Evolutionary conservation across 1,140 invertebrate genomes (phyloP), one percentile per base, ranked within the genome.

Genomic region (Diorhabda elongata): DNA sequence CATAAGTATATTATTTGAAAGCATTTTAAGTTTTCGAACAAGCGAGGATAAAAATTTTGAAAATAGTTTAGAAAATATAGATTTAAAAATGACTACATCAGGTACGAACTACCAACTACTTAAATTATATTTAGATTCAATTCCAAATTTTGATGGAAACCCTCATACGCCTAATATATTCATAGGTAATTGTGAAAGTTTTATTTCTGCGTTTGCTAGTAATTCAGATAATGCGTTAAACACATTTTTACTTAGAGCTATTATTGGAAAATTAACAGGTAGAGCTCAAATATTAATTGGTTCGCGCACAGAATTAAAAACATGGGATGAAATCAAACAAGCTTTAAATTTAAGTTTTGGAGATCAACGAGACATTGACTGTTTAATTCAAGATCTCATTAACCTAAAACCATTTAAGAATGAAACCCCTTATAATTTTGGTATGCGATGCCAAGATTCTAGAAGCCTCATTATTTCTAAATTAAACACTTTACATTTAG

Each of bases 301-400:
- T 45, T 67, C 63, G 7, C 43, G 72, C 72, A 52, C 56, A 42
- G 74, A 74, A 68, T 69, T 75, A 70, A 71, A 69, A 58, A 64
- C 26, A 11, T 75, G 74, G 71, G 26, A n/a, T 8, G 4, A 42
- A 9, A 70, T 74, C 43, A 74, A 74, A 69, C 26, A 67, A n/a
- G 63, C 56, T 2, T 43, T 75, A 47, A 64, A 57, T 47, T 42
- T 70, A n/a, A 74, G 57, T 62, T 72, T 74, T 60, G 43, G 68
- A 9, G 68, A 74, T 68, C 74, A 75, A 69, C 60, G 72, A 61
- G 70, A 69, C 41, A 43, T 71, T 56, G 71, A 74, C 67, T 75
- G 74, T 65, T 57, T 75, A 58, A 62, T 70, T 47, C 69, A 74
- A 66, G 73, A 75, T 63, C 56, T 74, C 11, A 64, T 75, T 52